Percentiles rank a stretch among this genome's conserved stretches.
Conservation (phyloP, 2,113 vertebrate species). For the Carassius gibelio region DNA sequence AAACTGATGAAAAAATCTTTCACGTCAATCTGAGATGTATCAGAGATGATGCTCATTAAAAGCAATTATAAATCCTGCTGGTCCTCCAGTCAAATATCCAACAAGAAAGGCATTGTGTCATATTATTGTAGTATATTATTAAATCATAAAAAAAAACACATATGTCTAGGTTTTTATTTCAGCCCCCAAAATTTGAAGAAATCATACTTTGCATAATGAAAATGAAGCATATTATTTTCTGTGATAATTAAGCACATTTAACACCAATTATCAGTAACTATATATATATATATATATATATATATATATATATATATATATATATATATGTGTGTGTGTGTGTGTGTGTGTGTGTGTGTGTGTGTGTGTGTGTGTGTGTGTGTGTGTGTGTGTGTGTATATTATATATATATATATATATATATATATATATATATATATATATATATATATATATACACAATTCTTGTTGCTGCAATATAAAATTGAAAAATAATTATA, state of each 20-base stretch:
- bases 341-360: too few relatives aligned
- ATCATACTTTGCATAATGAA: not conserved
- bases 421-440: too few relatives aligned
- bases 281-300: too few relatives aligned
- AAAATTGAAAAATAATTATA: too few relatives aligned
- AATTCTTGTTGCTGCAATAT: too few relatives aligned
- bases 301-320: too few relatives aligned
- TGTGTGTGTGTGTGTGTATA: too few relatives aligned
- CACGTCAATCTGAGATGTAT: not conserved
- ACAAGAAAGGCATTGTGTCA: not conserved
- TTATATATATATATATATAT: too few relatives aligned
- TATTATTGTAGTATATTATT: not conserved
- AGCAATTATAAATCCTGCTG: not conserved
- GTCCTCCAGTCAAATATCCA: not conserved
- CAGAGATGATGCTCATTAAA: constrained; percentile 15
- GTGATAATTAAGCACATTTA: not conserved
- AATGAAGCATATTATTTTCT: not conserved
- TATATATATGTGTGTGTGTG: too few relatives aligned
- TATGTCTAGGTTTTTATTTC: not conserved
- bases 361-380: too few relatives aligned
- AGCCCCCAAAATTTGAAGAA: not conserved
- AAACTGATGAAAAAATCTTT: not conserved
- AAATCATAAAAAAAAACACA: not conserved
- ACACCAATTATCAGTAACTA: not conserved
- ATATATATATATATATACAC: too few relatives aligned